These are phyloP conservation scores for Ruditapes philippinarum DNA, from an alignment of 1,140 invertebrate genomes.

Conservation along the genomic window DNA sequence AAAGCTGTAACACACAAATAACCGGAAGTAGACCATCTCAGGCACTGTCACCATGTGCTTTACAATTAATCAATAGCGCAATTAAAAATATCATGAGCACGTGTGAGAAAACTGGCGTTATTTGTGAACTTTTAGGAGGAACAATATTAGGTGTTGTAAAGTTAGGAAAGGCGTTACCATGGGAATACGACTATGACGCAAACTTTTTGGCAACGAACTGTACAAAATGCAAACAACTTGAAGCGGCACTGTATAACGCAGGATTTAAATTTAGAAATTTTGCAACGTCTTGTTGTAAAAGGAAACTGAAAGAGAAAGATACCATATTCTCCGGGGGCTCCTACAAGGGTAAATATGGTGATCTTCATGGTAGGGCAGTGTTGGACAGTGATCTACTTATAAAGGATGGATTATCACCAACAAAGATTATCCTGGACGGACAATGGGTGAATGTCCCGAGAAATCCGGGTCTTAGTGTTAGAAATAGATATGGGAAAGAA, in stretches of 20 bases:
- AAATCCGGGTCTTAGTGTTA: constrained; percentile 81
- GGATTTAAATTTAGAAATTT: background rate
- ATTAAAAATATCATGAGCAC: constrained; percentile 63
- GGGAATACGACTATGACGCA: background rate
- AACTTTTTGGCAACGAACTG: constrained; percentile 35
- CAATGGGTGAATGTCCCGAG: constrained; percentile 76
- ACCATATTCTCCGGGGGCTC: constrained; percentile 12
- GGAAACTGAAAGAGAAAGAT: constrained; percentile 51
- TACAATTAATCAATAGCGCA: background rate
- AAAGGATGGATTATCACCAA: constrained; percentile 66
- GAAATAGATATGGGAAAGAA: constrained; percentile 79
- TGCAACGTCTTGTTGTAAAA: background rate
- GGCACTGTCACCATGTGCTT: background rate
- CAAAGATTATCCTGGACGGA: constrained; percentile 74
- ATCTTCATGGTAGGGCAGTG: constrained; percentile 68
- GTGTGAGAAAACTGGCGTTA: constrained; percentile 19
- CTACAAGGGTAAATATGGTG: constrained; percentile 51
- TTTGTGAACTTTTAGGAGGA: background rate
- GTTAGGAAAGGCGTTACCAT: constrained; percentile 56
- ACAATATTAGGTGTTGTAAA: background rate
- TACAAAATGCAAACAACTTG: constrained; percentile 12
- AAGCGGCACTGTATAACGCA: background rate
- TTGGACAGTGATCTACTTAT: constrained; percentile 68
- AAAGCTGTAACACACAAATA: background rate
- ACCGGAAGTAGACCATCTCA: background rate